A percentile compares a stretch with the other conserved stretches of the same genome.
These are phyloP conservation scores for Stenchaetothrips biformis DNA, from an alignment of 2,888 invertebrate genomes.

Conservation along the genomic window DNA sequence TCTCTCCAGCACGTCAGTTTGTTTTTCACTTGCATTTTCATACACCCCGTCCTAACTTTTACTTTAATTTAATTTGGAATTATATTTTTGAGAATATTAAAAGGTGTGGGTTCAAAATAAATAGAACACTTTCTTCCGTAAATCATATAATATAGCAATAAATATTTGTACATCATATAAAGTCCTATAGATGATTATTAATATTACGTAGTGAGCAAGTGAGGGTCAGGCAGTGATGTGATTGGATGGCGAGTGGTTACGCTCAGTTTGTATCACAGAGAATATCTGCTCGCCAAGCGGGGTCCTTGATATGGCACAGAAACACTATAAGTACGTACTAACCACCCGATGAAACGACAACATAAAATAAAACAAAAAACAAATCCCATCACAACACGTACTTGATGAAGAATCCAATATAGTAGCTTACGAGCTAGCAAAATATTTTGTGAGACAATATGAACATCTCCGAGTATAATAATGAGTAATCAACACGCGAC, in stretches of 20 bases:
- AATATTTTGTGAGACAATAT: constrained; percentile 8
- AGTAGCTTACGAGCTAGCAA: constrained; percentile 9
- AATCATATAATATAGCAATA: constrained; percentile 10
- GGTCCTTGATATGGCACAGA: not conserved
- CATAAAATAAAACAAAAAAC: not conserved
- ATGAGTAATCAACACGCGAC: not conserved
- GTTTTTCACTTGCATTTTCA: no score
- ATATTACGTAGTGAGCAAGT: not conserved
- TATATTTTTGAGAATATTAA: no score
- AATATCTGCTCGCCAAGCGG: not conserved
- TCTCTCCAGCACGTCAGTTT: not conserved
- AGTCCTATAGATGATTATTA: not conserved
- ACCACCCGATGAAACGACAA: not conserved
- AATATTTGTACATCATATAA: constrained; percentile 14
- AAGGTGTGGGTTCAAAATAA: not conserved
- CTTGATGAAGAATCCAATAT: not conserved
- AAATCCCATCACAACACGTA: not conserved
- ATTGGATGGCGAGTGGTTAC: not conserved
- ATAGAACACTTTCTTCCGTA: not conserved
- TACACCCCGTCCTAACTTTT: no score
- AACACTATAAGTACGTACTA: constrained; percentile 15
- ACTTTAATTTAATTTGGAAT: no score
- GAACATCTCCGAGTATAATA: not conserved
- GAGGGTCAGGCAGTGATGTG: no score
- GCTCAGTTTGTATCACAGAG: constrained; percentile 16